These are phyloP conservation scores for Sinella curviseta DNA, from an alignment of 1,140 invertebrate species.

Conservation along the genomic window DNA sequence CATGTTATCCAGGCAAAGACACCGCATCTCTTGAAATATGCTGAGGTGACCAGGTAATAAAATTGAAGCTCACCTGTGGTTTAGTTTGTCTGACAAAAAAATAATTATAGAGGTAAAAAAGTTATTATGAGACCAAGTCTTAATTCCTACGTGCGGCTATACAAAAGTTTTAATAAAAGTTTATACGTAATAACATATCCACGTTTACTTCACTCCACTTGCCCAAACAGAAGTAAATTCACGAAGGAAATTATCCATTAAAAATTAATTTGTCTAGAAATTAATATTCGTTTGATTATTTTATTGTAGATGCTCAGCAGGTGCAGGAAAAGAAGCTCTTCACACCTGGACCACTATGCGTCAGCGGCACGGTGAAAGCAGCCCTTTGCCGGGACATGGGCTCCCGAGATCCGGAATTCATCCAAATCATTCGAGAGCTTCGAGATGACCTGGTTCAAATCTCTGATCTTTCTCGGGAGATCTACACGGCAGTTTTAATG, in stretches of 20 bases:
- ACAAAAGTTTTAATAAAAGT: too few relatives aligned
- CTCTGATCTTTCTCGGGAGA: constrained; percentile 53
- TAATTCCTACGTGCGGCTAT: too few relatives aligned
- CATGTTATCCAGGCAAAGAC: not conserved
- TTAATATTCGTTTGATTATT: not conserved
- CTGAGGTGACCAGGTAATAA: too few relatives aligned
- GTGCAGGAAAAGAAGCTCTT: constrained; percentile 57
- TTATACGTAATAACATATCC: too few relatives aligned
- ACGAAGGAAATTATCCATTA: not conserved
- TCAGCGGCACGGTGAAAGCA: constrained; percentile 55
- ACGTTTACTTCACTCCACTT: not conserved
- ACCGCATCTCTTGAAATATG: not conserved
- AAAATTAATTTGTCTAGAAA: not conserved
- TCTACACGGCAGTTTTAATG: constrained; percentile 55
- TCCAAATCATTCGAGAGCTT: constrained; percentile 55
- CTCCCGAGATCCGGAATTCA: constrained; percentile 58
- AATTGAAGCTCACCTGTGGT: too few relatives aligned
- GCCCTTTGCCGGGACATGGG: constrained; percentile 59
- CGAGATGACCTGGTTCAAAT: constrained; percentile 55
- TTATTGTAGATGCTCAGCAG: not conserved
- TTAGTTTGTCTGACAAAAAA: too few relatives aligned
- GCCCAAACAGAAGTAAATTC: not conserved
- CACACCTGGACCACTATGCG: constrained; percentile 60
- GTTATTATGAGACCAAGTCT: too few relatives aligned
- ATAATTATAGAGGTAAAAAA: too few relatives aligned